Percentiles rank a stretch among this genome's conserved stretches.
Evolutionary conservation across 30 jellyfish, hydroid and myxozoan genomes (phyloP).

Genomic region (Aurelia aurita): DNA sequence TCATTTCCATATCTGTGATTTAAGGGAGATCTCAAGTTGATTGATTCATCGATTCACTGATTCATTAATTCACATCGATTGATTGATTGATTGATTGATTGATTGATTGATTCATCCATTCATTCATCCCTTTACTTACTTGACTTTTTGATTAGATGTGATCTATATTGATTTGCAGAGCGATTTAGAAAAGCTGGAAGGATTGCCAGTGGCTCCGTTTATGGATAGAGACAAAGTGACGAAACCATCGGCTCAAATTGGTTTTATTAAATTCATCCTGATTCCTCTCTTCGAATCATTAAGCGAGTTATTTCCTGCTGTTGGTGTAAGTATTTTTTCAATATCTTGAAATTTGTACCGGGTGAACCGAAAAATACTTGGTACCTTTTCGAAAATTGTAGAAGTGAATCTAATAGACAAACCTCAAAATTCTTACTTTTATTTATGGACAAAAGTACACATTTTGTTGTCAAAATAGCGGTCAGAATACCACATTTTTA

Average conservation of each 20-base stretch:
- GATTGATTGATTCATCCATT: neutral
- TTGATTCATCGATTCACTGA: too few relatives aligned
- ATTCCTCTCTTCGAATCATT: constrained; percentile 88
- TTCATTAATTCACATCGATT: too few relatives aligned
- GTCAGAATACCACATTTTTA: too few relatives aligned
- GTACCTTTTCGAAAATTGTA: too few relatives aligned
- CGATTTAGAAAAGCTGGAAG: constrained; percentile 98
- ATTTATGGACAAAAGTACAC: too few relatives aligned
- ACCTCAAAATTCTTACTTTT: too few relatives aligned
- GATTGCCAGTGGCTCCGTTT: constrained; percentile 96
- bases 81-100: neutral
- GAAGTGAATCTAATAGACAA: too few relatives aligned
- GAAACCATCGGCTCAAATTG: constrained; percentile 98
- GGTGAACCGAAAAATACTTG: too few relatives aligned
- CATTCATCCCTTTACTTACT: neutral
- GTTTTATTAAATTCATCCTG: constrained; percentile 90
- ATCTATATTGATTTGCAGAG: constrained; percentile 64
- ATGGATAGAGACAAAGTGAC: constrained; percentile 99
- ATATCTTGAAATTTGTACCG: neutral
- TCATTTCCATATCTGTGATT: too few relatives aligned
- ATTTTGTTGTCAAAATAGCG: too few relatives aligned
- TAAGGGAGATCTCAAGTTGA: too few relatives aligned
- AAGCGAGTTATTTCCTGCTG: constrained; percentile 82
- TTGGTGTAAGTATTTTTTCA: constrained; percentile 70
- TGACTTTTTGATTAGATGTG: neutral